These are phyloP conservation scores for Silurus glanis DNA, from an alignment of 2,113 vertebrate species.

Conservation along the genomic window DNA sequence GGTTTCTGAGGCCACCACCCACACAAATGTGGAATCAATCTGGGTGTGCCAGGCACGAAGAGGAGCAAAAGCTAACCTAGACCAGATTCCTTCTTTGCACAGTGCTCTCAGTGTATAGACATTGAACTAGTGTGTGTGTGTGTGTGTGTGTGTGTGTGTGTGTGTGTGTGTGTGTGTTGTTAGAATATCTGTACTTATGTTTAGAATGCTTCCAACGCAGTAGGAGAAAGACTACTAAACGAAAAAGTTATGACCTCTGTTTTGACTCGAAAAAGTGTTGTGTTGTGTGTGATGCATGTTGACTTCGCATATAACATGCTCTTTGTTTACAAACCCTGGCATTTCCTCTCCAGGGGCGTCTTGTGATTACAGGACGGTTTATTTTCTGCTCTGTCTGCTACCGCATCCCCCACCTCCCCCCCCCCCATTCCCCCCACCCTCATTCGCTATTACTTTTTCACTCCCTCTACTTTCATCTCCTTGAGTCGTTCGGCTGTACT, in stretches of 20 bases:
- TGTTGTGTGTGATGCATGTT: conserved; percentile 27
- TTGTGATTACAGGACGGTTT: conserved; percentile 60
- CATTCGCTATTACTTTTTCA: conserved; percentile 5
- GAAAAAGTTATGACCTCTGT: conserved; percentile 8
- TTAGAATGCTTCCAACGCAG: neutral
- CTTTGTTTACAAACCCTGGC: conserved; percentile 63
- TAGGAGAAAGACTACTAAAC: neutral
- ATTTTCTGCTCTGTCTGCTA: conserved; percentile 39
- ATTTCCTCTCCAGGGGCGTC: conserved; percentile 67
- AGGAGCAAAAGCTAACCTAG: conserved; percentile 21
- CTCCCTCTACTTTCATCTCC: conserved; percentile 35
- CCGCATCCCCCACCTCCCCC: neutral
- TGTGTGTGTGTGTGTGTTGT: neutral
- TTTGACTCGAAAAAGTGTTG: neutral
- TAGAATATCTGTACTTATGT: no score
- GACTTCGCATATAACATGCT: conserved; percentile 58
- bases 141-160: conserved; percentile 7
- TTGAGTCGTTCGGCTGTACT: conserved; percentile 4
- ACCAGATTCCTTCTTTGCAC: conserved; percentile 48
- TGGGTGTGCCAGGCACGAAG: conserved; percentile 36
- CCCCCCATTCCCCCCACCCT: neutral
- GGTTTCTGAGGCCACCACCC: conserved; percentile 14
- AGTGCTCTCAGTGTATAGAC: conserved; percentile 36
- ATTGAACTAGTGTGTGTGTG: neutral
- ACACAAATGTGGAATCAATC: conserved; percentile 58